phyloP scores from a whole-genome alignment of 2,888 invertebrate species.

The Azorinus chamasolen region DNA sequence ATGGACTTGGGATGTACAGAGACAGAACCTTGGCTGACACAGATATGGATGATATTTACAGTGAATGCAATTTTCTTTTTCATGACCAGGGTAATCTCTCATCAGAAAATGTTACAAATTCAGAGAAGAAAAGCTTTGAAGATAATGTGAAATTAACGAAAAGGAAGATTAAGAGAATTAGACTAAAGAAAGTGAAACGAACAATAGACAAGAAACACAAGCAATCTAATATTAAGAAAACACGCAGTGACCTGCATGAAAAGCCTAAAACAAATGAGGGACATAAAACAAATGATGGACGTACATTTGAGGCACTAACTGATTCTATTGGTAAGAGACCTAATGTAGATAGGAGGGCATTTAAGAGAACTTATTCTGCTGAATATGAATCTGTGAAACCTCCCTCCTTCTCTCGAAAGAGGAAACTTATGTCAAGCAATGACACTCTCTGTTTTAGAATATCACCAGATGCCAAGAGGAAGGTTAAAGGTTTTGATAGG shows the following conservation, averaged over 20 bases:
- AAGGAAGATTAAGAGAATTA: constrained; percentile 39
- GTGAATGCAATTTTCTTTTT: constrained; percentile 23
- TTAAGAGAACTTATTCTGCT: constrained; percentile 5
- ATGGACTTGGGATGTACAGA: constrained; percentile 13
- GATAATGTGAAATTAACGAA: constrained; percentile 15
- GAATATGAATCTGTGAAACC: constrained; percentile 4
- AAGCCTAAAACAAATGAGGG: background rate
- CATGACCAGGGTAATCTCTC: constrained; percentile 12
- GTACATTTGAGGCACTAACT: no score
- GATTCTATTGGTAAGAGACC: no score
- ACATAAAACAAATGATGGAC: constrained; percentile 2
- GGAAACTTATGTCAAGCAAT: constrained; percentile 17
- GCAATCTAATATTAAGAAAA: background rate
- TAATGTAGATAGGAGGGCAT: background rate
- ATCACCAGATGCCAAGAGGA: constrained; percentile 8
- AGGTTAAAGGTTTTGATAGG: constrained; percentile 12
- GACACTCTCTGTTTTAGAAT: constrained; percentile 1
- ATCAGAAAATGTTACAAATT: constrained; percentile 14
- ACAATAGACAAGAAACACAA: constrained; percentile 20
- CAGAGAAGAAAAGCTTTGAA: constrained; percentile 13
- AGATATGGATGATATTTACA: constrained; percentile 50
- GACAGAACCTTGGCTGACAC: constrained; percentile 34
- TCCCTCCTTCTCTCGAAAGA: constrained; percentile 14
- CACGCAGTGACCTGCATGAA: background rate
- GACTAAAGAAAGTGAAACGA: constrained; percentile 48